Percentiles rank a stretch among this genome's conserved stretches.
phyloP scores from a whole-genome alignment of 2,113 vertebrate genomes.

The Cercopithecus mona region DNA sequence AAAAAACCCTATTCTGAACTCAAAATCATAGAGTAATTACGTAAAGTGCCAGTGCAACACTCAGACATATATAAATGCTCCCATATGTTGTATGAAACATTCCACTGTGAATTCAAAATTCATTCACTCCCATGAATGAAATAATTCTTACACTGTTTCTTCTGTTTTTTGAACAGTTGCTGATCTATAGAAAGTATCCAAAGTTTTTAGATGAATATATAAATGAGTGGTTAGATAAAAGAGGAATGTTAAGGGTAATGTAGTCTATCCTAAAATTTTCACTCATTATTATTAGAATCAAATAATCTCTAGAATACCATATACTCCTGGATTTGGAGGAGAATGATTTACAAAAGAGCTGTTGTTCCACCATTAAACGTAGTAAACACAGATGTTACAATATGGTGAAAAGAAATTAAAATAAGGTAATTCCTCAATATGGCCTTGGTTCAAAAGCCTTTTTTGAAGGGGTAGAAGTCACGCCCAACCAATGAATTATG shows the following conservation, averaged over 20 bases:
- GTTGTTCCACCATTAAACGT: not conserved
- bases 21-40: not conserved
- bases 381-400: not conserved
- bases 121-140: not conserved
- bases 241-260: not conserved
- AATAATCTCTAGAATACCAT: not conserved
- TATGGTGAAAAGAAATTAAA: constrained; percentile 24
- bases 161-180: not conserved
- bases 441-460: not conserved
- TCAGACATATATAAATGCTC: not conserved
- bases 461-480: constrained; percentile 15
- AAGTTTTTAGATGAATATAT: not conserved
- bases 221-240: not conserved
- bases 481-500: constrained; percentile 41
- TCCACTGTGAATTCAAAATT: not conserved
- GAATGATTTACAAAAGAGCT: not conserved
- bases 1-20: not conserved
- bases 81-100: not conserved
- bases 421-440: not conserved
- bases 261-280: not conserved
- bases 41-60: accelerated
- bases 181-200: not conserved
- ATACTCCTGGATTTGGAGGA: not conserved
- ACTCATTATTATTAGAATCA: not conserved
- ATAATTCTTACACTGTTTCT: not conserved